A percentile compares a stretch with the other conserved stretches of the same genome.
These are phyloP conservation scores for Branchellion lobata DNA, from an alignment of 2,888 invertebrate genomes.

Conservation along the genomic window DNA sequence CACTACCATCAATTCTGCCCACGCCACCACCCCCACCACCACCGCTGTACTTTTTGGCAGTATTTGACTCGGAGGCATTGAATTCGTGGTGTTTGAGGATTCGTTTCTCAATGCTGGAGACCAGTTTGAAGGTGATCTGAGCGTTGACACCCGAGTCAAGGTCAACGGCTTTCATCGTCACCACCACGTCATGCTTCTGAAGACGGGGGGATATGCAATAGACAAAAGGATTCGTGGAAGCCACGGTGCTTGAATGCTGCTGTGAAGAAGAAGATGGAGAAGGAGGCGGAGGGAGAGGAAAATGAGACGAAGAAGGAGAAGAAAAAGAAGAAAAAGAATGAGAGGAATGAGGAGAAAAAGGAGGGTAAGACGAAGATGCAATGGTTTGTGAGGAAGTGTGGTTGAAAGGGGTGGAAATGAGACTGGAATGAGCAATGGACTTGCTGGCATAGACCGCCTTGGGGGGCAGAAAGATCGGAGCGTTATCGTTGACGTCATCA, in stretches of 20 bases:
- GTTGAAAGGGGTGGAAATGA: not conserved
- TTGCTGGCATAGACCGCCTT: not conserved
- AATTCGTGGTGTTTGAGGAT: not conserved
- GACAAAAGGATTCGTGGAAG: not conserved
- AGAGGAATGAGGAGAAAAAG: not conserved
- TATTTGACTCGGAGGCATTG: not conserved
- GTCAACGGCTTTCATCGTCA: slow-evolving; percentile 75
- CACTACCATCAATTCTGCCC: slow-evolving; percentile 1
- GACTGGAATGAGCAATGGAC: not conserved
- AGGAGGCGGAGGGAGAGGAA: not conserved
- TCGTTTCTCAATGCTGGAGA: slow-evolving; percentile 69
- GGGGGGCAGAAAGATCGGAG: slow-evolving; percentile 24
- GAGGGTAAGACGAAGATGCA: not conserved
- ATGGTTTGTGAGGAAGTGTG: not conserved
- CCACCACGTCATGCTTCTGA: slow-evolving; percentile 36
- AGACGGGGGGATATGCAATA: slow-evolving; percentile 18
- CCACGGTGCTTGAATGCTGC: not conserved
- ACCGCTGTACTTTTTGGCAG: not conserved
- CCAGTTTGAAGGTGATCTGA: slow-evolving; percentile 90
- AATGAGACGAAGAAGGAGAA: not conserved
- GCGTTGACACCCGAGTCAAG: slow-evolving; percentile 83
- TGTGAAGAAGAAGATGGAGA: slow-evolving; percentile 20
- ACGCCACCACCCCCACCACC: not conserved
- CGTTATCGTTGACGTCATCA: slow-evolving; percentile 28
- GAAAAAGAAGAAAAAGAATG: not conserved